phyloP scores from a whole-genome alignment of 2,888 invertebrate species.

The Hoplodrina ambigua region DNA sequence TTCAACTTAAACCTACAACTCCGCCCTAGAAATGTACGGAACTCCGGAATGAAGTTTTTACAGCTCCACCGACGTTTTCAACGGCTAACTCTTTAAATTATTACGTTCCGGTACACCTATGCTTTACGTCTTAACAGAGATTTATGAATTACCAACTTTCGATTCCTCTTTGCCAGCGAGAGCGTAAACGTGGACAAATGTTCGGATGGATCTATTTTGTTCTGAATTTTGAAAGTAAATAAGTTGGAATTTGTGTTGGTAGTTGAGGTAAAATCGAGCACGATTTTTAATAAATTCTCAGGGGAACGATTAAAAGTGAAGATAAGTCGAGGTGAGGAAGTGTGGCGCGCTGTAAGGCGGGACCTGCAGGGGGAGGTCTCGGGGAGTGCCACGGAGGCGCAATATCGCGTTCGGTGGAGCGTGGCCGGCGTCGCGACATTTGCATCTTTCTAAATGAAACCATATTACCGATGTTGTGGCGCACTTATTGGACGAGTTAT shows the following conservation, averaged over 20 bases:
- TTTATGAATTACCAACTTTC: slow-evolving; percentile 68
- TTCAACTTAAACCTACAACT: slow-evolving; percentile 84
- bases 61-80: slow-evolving; percentile 78
- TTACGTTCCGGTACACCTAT: slow-evolving; percentile 78
- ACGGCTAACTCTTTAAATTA: slow-evolving; percentile 82
- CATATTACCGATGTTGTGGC: slow-evolving; percentile 78
- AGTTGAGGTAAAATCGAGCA: slow-evolving; percentile 72
- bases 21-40: slow-evolving; percentile 81
- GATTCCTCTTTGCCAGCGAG: slow-evolving; percentile 39
- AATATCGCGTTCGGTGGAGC: slow-evolving; percentile 83
- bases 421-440: slow-evolving; percentile 79
- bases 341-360: slow-evolving; percentile 58
- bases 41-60: slow-evolving; percentile 85
- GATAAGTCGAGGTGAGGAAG: slow-evolving; percentile 78
- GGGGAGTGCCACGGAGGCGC: slow-evolving; percentile 71
- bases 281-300: slow-evolving; percentile 82
- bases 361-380: slow-evolving; percentile 30
- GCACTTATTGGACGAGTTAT: slow-evolving; percentile 77
- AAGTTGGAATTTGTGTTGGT: slow-evolving; percentile 36
- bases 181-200: slow-evolving; percentile 47
- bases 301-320: slow-evolving; percentile 82
- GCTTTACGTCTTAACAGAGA: slow-evolving; percentile 73
- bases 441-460: slow-evolving; percentile 78
- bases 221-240: slow-evolving; percentile 33
- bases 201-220: slow-evolving; percentile 49